These are phyloP conservation scores for Procambarus virginalis DNA, from an alignment of 1,140 invertebrate species.

Conservation along the genomic window DNA sequence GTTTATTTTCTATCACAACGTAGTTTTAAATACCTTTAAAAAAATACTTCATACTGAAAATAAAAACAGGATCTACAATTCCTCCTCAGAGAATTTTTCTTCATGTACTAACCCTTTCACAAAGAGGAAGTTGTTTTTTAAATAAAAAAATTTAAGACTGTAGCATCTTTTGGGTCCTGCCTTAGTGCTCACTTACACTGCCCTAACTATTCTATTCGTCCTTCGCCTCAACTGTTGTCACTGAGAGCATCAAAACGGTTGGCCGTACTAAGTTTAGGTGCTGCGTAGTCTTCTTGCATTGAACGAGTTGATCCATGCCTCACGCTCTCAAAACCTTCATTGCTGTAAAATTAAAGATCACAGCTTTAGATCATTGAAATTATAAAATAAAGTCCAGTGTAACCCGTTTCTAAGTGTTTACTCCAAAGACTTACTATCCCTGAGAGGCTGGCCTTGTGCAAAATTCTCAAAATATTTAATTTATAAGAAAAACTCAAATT, in stretches of 20 bases:
- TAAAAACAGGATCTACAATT: background rate
- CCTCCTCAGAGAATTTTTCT: background rate
- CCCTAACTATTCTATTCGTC: constrained; percentile 36
- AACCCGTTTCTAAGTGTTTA: too few relatives aligned
- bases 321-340: constrained; percentile 63
- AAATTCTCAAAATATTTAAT: too few relatives aligned
- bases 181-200: constrained; percentile 19
- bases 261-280: constrained; percentile 57
- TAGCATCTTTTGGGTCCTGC: background rate
- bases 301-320: constrained; percentile 57
- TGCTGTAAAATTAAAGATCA: constrained; percentile 23
- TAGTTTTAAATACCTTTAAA: background rate
- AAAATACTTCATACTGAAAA: background rate
- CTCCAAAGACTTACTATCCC: too few relatives aligned
- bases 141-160: background rate
- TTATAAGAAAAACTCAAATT: too few relatives aligned
- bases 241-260: constrained; percentile 63
- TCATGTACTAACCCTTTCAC: background rate
- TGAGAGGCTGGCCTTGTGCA: too few relatives aligned
- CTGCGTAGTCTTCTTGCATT: constrained; percentile 45
- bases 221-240: constrained; percentile 59
- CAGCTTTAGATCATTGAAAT: background rate
- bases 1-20: background rate
- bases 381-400: too few relatives aligned
- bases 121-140: background rate